Evolutionary conservation across 2,113 vertebrate species (phyloP).

Genomic region (Bagarius yarrelli): DNA sequence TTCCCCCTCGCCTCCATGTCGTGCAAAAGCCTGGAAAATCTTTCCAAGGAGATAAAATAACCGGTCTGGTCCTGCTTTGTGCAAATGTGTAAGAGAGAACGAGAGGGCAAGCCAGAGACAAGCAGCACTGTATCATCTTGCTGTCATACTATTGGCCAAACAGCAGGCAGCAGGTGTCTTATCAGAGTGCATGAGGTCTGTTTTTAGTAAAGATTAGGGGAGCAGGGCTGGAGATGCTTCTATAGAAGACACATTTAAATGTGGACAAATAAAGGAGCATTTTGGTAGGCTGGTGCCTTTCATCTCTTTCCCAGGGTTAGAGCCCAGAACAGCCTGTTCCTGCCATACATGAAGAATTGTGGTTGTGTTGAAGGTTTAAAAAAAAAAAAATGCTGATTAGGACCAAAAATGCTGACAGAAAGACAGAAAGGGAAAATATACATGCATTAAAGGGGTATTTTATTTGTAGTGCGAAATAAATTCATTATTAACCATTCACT

Average conservation of each 20-base stretch:
- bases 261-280: constrained; percentile 52
- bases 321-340: constrained; percentile 12
- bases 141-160: constrained; percentile 50
- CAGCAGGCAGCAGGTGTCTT: constrained; percentile 53
- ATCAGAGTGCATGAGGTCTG: constrained; percentile 47
- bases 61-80: constrained; percentile 9
- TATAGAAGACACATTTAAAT: constrained; percentile 54
- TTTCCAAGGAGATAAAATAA: constrained; percentile 33
- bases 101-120: constrained; percentile 26
- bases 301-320: constrained; percentile 23
- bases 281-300: constrained; percentile 34
- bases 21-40: constrained; percentile 25
- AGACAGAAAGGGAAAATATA: background rate
- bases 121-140: background rate
- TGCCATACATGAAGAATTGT: constrained; percentile 5
- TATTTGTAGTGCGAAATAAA: background rate
- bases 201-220: constrained; percentile 56
- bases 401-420: background rate
- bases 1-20: background rate
- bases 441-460: background rate
- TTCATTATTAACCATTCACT: background rate
- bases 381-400: background rate
- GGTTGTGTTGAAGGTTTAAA: constrained; percentile 21
- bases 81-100: constrained; percentile 16
- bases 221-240: constrained; percentile 52